Evolutionary conservation across 2,797 vertebrate genomes (phyloP).

Genomic region (Siniperca scherzeri): DNA sequence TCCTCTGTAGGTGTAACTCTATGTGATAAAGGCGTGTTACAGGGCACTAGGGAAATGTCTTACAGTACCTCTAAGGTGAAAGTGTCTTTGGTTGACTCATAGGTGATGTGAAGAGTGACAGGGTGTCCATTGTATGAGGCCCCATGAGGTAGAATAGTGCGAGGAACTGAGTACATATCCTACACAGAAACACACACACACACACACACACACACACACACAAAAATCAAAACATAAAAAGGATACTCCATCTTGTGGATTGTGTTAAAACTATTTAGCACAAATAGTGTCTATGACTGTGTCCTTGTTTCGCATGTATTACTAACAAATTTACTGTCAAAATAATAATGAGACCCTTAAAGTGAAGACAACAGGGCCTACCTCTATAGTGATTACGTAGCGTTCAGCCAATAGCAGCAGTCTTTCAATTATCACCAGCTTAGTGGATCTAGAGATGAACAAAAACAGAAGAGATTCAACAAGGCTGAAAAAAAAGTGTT

Average conservation of each 20-base stretch:
- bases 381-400: constrained; percentile 99
- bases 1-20: constrained; percentile 10
- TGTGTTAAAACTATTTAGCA: not conserved
- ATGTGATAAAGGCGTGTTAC: not conserved
- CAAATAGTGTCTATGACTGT: not conserved
- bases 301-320: not conserved
- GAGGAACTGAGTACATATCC: constrained; percentile 98
- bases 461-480: constrained; percentile 7
- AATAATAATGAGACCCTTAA: not conserved
- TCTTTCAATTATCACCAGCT: constrained; percentile 98
- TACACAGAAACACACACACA: constrained; percentile 60
- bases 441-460: constrained; percentile 90
- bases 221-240: not conserved
- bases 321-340: not conserved
- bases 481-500: not conserved
- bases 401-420: constrained; percentile 96
- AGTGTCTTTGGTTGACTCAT: constrained; percentile 99
- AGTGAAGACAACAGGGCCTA: constrained; percentile 64
- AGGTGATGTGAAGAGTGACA: constrained; percentile 95
- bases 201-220: no score
- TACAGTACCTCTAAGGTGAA: constrained; percentile 93
- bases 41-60: not conserved
- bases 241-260: not conserved
- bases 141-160: constrained; percentile 99
- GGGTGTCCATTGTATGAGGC: constrained; percentile 98